Evolutionary conservation across 2,797 vertebrate species (phyloP).

Genomic region (Amblyraja radiata): DNA sequence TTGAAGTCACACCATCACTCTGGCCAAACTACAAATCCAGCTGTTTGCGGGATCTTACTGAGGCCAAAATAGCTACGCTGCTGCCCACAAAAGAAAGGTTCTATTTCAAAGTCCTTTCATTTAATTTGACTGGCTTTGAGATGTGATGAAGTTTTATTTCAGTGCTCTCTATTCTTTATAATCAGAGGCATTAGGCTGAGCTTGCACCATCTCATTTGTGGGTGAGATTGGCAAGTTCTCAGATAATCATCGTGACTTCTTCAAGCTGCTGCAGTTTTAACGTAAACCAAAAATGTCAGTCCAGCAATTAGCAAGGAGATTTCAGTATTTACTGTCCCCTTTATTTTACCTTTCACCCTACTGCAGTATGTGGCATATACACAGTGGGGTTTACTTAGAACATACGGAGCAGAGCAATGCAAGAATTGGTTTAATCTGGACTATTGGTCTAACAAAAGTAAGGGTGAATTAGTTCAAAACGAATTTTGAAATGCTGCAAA

Average conservation of each 20-base stretch:
- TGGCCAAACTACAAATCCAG: background rate
- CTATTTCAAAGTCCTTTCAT: background rate
- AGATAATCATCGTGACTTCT: background rate
- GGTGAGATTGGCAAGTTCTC: slow-evolving; percentile 5
- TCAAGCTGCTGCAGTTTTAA: background rate
- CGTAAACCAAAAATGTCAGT: background rate
- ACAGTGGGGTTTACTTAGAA: background rate
- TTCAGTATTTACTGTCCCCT: background rate
- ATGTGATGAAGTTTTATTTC: background rate
- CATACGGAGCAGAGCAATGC: background rate
- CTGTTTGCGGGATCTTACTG: background rate
- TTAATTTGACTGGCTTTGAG: background rate
- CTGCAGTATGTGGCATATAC: background rate
- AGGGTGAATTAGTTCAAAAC: background rate
- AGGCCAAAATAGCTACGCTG: background rate
- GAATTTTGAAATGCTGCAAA: background rate
- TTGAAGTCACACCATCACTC: background rate
- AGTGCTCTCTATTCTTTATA: background rate
- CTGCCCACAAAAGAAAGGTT: background rate
- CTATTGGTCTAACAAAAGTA: background rate
- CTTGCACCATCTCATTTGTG: background rate
- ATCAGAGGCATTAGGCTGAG: background rate
- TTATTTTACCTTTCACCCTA: background rate
- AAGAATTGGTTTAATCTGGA: background rate
- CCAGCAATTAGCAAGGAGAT: background rate